phyloP scores from a whole-genome alignment of 2,888 invertebrate genomes.

The Apodemia zela region DNA sequence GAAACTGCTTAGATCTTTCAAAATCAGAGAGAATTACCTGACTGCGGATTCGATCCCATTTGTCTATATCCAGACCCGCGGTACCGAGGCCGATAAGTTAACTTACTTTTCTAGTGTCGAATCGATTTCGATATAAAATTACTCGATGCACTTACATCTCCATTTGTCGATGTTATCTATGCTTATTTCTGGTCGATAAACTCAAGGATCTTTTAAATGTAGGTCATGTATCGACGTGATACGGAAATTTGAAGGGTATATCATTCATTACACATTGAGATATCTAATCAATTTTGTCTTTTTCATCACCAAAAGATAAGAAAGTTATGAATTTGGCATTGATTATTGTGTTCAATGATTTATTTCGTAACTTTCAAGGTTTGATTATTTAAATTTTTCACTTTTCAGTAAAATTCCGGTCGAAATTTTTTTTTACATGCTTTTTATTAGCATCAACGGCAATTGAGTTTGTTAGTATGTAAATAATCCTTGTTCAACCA shows the following conservation, averaged over 20 bases:
- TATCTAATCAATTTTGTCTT: slow-evolving; percentile 16
- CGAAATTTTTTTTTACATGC: background rate
- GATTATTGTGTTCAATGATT: background rate
- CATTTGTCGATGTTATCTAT: slow-evolving; percentile 36
- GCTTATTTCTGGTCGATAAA: slow-evolving; percentile 57
- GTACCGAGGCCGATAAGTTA: too few relatives aligned
- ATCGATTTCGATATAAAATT: slow-evolving; percentile 21
- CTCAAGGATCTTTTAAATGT: slow-evolving; percentile 66
- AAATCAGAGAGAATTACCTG: too few relatives aligned
- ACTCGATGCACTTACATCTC: slow-evolving; percentile 23
- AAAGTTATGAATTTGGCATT: background rate
- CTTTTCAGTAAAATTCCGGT: background rate
- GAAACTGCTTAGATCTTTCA: too few relatives aligned
- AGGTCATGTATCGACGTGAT: slow-evolving; percentile 65
- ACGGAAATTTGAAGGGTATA: slow-evolving; percentile 50
- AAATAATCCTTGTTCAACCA: too few relatives aligned
- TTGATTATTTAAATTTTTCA: background rate
- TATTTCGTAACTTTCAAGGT: background rate
- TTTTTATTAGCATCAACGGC: background rate
- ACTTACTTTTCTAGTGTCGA: slow-evolving; percentile 1
- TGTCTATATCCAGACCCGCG: too few relatives aligned
- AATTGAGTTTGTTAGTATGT: too few relatives aligned
- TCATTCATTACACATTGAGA: slow-evolving; percentile 13
- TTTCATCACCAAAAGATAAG: slow-evolving; percentile 18
- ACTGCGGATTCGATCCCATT: too few relatives aligned